Base-by-base conservation (phyloP, 2,888 invertebrate species). In the Craniophora ligustri region DNA sequence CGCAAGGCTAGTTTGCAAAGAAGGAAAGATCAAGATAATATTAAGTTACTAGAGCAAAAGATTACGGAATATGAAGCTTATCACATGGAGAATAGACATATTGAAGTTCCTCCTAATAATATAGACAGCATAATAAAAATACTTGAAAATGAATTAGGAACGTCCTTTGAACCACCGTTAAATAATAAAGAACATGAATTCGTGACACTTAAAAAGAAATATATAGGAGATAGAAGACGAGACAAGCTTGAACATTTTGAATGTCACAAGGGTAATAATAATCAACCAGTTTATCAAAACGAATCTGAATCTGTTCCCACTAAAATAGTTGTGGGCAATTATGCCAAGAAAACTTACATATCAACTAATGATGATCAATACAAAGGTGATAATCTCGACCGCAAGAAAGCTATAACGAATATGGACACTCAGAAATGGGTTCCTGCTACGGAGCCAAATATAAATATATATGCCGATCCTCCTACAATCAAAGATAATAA, bases 111-210 rank as follows among this genome's bases (percentile, higher is more conserved):
- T 14, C 61, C 78, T 1, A 86, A 87, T 32, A 85, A 89, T 50
- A 70, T 93, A 14, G 89, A 92, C 59, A 84, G 80, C 54, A 77
- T 93, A 40, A 88, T 92, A 13, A 87, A 88, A 79, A 87, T 87
- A 32, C 80, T 92, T 5, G 93, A 92, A 81, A 82, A 89, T 19
- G 93, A 93, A 74, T 69, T 93, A 40, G 84, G 78, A 30, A 72
- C 80, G 18, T 78, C 87, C 26, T 67, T 81, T 41, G 84, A 84
- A 10, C 32, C 72, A 4, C 58, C 72, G 15, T 11, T 58, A 2
- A 64, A 40, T 39, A 30, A 57, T 35, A 64, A 72, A 64, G 56
- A 72, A n/a, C 59, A 67, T 11, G 51, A 72, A 51, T 75, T 66
- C 49, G 21, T 35, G 7, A 35, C 53, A 38, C 13, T 58, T 31